Evolutionary conservation across 2,888 invertebrate genomes (phyloP).

Genomic region (Osedax frankpressi): DNA sequence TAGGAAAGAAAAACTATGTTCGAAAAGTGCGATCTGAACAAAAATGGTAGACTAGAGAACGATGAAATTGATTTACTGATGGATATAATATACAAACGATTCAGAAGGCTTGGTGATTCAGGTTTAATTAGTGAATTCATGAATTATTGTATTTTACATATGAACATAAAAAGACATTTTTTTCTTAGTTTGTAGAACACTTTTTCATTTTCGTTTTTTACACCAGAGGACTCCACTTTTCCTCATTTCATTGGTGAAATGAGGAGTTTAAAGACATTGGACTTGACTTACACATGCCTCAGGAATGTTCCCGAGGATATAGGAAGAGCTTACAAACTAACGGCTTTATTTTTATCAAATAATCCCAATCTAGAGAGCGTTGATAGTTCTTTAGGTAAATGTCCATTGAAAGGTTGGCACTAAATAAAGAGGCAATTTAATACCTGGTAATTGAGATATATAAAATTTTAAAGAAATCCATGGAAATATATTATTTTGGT

Average conservation of each 20-base stretch:
- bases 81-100: constrained; percentile 10
- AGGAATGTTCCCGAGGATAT: constrained; percentile 35
- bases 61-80: constrained; percentile 16
- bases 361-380: neutral
- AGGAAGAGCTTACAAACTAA: constrained; percentile 29
- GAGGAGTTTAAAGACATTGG: constrained; percentile 31
- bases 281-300: constrained; percentile 35
- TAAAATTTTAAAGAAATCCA: no score
- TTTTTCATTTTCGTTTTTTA: neutral
- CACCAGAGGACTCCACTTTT: constrained; percentile 31
- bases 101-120: constrained; percentile 18
- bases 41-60: constrained; percentile 13
- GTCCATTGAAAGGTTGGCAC: constrained; percentile 32
- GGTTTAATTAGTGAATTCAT: neutral
- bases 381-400: constrained; percentile 1
- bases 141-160: neutral
- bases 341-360: constrained; percentile 30
- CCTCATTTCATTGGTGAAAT: constrained; percentile 34
- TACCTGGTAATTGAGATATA: no score
- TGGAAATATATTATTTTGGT: neutral
- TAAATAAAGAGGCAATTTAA: no score
- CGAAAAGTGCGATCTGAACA: constrained; percentile 9
- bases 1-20: constrained; percentile 19
- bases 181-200: neutral
- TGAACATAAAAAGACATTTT: neutral